These are phyloP conservation scores for Australoheros scitulus DNA, from an alignment of 2,113 vertebrate genomes.

Conservation along the genomic window DNA sequence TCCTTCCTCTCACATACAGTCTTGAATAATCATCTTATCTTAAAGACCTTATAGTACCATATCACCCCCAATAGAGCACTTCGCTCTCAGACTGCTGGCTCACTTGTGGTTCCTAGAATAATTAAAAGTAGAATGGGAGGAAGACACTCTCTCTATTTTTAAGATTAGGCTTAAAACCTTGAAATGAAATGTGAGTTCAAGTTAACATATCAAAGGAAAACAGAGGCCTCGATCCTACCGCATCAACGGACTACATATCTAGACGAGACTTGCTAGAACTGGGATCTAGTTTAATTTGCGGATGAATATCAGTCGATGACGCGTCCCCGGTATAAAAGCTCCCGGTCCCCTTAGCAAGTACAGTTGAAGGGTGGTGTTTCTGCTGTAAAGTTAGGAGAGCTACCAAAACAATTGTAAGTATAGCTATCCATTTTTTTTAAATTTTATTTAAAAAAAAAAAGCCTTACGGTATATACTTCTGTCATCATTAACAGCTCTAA, in stretches of 20 bases:
- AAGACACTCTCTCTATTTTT: no score
- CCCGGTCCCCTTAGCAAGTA: background rate
- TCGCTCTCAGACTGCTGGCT: no score
- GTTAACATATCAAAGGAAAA: background rate
- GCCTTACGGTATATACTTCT: background rate
- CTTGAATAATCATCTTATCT: no score
- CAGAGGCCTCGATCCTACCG: no score
- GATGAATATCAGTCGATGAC: constrained; percentile 13
- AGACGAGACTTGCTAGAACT: background rate
- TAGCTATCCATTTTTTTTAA: background rate
- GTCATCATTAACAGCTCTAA: background rate
- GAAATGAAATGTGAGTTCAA: background rate
- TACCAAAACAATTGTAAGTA: constrained; percentile 5
- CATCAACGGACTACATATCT: no score
- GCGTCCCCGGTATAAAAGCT: constrained; percentile 14
- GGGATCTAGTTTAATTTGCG: constrained; percentile 43
- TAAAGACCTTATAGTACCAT: no score
- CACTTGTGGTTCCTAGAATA: no score
- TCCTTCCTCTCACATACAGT: no score
- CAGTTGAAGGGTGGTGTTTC: background rate
- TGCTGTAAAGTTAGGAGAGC: rapidly evolving
- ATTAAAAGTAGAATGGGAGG: no score
- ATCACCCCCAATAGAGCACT: no score
- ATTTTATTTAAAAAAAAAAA: no score
- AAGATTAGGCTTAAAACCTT: no score